A percentile compares a stretch with the other conserved stretches of the same genome.
phyloP scores from a whole-genome alignment of 2,797 vertebrate species.

The Darevskia mixta region DNA sequence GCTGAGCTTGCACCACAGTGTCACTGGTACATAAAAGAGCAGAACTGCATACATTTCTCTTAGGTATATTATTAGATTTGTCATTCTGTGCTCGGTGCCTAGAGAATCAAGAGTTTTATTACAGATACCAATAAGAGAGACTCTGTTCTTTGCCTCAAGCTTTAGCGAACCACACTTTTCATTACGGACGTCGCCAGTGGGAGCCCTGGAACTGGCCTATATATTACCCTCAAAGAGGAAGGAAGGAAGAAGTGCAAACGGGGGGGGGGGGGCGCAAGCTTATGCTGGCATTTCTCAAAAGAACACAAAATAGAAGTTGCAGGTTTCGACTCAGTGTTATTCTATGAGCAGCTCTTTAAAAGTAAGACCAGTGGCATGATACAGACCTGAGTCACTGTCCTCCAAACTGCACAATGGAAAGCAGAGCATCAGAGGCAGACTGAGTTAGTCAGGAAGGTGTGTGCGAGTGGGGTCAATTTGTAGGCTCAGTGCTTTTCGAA shows the following conservation, averaged over 20 bases:
- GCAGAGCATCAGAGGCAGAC: not conserved
- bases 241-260: not conserved
- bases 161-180: conserved; percentile 9
- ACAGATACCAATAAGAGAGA: conserved; percentile 10
- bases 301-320: not conserved
- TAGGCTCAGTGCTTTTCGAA: not conserved
- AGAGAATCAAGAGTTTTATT: not conserved
- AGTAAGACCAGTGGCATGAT: not conserved
- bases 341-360: not conserved
- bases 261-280: not conserved
- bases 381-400: conserved; percentile 9
- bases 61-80: conserved; percentile 27
- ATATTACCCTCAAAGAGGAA: conserved; percentile 16
- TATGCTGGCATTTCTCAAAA: not conserved
- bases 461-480: not conserved
- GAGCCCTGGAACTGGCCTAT: not conserved
- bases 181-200: conserved; percentile 4
- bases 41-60: conserved; percentile 16
- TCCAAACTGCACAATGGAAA: conserved; percentile 25
- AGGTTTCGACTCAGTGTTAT: not conserved
- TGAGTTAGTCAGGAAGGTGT: not conserved
- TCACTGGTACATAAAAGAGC: not conserved
- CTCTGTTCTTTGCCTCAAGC: not conserved
- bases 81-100: not conserved
- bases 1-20: not conserved